These are phyloP conservation scores for Ceryle rudis DNA, from an alignment of 2,797 vertebrate species.

Conservation along the genomic window DNA sequence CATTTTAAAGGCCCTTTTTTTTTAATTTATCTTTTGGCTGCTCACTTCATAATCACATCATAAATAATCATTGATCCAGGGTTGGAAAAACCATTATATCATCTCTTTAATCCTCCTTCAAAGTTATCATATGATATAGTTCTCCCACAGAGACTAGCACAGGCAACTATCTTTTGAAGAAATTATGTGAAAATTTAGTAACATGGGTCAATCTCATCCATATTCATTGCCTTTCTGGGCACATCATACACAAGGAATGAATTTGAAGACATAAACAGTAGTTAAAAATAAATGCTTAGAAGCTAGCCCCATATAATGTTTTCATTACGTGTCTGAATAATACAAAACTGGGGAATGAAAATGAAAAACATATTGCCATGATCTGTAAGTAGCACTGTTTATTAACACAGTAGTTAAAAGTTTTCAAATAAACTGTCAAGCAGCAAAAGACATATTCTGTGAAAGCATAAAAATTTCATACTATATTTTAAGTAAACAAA, in stretches of 20 bases:
- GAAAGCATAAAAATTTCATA: neutral
- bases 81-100: conserved; percentile 39
- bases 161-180: conserved; percentile 37
- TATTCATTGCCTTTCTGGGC: conserved; percentile 19
- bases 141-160: neutral
- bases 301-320: conserved; percentile 10
- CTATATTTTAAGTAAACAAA: neutral
- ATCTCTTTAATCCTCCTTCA: conserved; percentile 43
- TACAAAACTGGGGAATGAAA: conserved; percentile 34
- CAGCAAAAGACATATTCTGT: neutral
- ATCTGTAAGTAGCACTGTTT: conserved; percentile 41
- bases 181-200: conserved; percentile 38
- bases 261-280: conserved; percentile 52
- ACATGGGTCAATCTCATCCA: conserved; percentile 33
- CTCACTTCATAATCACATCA: conserved; percentile 7
- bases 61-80: conserved; percentile 5
- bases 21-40: conserved; percentile 30
- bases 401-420: conserved; percentile 41
- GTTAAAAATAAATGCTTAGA: conserved; percentile 60
- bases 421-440: conserved; percentile 26
- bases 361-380: conserved; percentile 36
- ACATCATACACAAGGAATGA: conserved; percentile 47
- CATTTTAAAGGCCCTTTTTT: neutral
- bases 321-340: conserved; percentile 42
- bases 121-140: conserved; percentile 2